Base-by-base conservation (phyloP, 2,888 invertebrate genomes). In the Cancer borealis region DNA sequence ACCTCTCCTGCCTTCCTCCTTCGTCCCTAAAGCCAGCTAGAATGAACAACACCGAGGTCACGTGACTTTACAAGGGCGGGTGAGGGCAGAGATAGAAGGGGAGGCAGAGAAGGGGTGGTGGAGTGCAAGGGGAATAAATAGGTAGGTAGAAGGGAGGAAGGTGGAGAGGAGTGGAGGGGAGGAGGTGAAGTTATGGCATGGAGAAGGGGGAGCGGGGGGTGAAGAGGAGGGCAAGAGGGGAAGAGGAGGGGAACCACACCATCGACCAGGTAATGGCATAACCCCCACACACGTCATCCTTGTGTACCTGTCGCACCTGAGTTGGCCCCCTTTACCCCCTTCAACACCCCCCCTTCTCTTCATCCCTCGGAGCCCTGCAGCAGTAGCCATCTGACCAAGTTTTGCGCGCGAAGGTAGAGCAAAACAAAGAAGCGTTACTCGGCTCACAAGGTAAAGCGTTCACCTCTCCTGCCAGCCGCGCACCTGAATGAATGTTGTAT, bases 211-310 rank as follows among this genome's bases (percentile, higher is more conserved):
- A 39, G 26, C 14, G 39, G 84, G 84, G 39, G 84, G 84, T 14
- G 84, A 84, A 10, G 30, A n/a, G 73, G n/a, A 79, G 73, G 73
- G 73, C n/a, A 84, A 39, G 84, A 84, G 84, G 84, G 84, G 17
- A 84, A 39, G 84, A 84, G 84, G 84, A 39, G 84, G 84, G 84
- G 84, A 8, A 30, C 84, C 84, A 84, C 84, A 84, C 84, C 84
- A 84, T 84, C 84, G 84, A 84, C 84, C 84, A 84, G 84, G 30
- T 84, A 84, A 84, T 84, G n/a, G 84, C 84, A 84, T 39, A 14
- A 84, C 84, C 84, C 84, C 84, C 84, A 84, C 84, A 84, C 84
- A 84, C 84, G 84, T 84, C 84, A 84, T 39, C 84, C 39, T 17
- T 84, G 84, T 84, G 39, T 84, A 84, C 84, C 30, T 39, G 84